These are phyloP conservation scores for Mesochorus sp. DNA, from an alignment of 2,888 invertebrate species.

Conservation along the genomic window DNA sequence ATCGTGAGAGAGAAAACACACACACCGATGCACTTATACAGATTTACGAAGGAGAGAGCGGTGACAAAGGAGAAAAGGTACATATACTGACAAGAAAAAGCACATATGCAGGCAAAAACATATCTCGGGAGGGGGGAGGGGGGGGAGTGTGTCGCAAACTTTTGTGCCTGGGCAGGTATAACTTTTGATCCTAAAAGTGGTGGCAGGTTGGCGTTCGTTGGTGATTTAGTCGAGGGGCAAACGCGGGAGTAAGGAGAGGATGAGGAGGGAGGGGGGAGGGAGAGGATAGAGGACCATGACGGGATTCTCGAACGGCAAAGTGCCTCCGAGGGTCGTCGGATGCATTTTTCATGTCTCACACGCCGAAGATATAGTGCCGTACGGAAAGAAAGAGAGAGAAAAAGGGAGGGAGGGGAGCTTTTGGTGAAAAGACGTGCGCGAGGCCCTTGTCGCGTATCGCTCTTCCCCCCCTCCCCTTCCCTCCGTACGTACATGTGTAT, in stretches of 20 bases:
- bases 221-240: constrained; percentile 34
- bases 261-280: constrained; percentile 47
- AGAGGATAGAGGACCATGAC: constrained; percentile 21
- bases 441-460: constrained; percentile 47
- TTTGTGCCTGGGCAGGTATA: constrained; percentile 71
- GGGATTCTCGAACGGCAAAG: constrained; percentile 77
- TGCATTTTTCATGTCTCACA: constrained; percentile 80
- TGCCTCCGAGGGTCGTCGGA: constrained; percentile 76
- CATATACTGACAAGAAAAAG: constrained; percentile 4
- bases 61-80: constrained; percentile 6
- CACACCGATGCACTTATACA: neutral
- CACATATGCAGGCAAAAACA: constrained; percentile 3
- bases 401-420: constrained; percentile 13
- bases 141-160: constrained; percentile 62
- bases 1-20: neutral
- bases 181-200: constrained; percentile 80
- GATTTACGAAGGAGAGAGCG: neutral
- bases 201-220: constrained; percentile 73
- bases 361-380: constrained; percentile 70
- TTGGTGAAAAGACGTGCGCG: constrained; percentile 48
- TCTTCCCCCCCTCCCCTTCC: constrained; percentile 9
- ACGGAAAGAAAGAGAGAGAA: neutral
- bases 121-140: too few relatives aligned
- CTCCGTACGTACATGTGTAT: constrained; percentile 28
- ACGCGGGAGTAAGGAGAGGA: neutral